Base-by-base conservation (phyloP, 2,888 invertebrate species). In the Petrolisthes manimaculis region DNA sequence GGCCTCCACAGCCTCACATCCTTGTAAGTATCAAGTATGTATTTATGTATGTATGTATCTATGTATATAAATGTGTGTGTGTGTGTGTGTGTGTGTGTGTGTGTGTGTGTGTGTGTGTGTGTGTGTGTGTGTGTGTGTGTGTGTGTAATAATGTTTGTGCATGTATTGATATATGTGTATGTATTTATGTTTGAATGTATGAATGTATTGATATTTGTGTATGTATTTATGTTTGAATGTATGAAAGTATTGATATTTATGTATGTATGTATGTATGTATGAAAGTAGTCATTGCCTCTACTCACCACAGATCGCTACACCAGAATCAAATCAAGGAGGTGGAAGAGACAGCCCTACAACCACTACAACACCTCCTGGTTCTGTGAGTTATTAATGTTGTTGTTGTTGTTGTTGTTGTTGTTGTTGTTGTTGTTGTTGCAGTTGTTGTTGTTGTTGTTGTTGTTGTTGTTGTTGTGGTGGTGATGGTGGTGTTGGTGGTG, bases 331-430 rank as follows among this genome's bases (percentile, higher is more conserved):
- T 90, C 9, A 61, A 21, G 12, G n/a, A 37, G 51, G 80, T 90
- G 3, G 89, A 87, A 4, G 67, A 69, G 1, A 61, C 24, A 14
- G 81, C 90, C 12, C 67, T 90, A n/a, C 53, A 69, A 5, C 24
- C 84, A 4, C 85, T 84, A 3, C 37, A 75, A 14, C 14, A 55
- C 4, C 89, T 90, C 37, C 86, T 89, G 21, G 67, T 86, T 14
- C 54, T 90, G 90, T 90, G 80, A 86, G 90, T 86, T 89, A 12
- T 55, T 56, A 81, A 55, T n/a, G n/a, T 8, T 71, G n/a, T n/a
- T n/a, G n/a, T n/a, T n/a, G n/a, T n/a, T n/a, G n/a, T n/a, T n/a
- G n/a, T n/a, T n/a, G n/a, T n/a, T n/a, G n/a, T n/a, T n/a, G n/a
- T n/a, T n/a, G n/a, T n/a, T n/a, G n/a, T n/a, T n/a, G n/a, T n/a